phyloP scores from a whole-genome alignment of 2,888 invertebrate species.

The Sisyra nigra region DNA sequence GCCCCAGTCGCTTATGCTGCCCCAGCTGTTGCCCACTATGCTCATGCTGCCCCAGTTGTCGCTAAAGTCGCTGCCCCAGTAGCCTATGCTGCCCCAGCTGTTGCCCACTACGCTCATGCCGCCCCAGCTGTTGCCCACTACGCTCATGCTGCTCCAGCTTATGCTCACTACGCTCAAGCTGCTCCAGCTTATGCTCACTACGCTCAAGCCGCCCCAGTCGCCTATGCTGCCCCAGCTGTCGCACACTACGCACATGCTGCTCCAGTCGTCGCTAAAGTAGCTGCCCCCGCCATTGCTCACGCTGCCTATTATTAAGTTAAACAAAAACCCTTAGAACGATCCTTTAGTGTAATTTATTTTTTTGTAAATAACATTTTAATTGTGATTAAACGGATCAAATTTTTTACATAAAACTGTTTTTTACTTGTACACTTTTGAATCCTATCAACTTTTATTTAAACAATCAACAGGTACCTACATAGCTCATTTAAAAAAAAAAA shows the following conservation, averaged over 20 bases:
- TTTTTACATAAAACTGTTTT: no score
- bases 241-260: background rate
- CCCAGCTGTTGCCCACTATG: slow-evolving; percentile 24
- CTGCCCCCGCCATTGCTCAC: slow-evolving; percentile 8
- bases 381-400: no score
- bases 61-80: slow-evolving; percentile 6
- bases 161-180: slow-evolving; percentile 24
- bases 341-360: background rate
- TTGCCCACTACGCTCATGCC: slow-evolving; percentile 8
- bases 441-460: no score
- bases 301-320: slow-evolving; percentile 4
- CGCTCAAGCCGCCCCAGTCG: slow-evolving; percentile 5
- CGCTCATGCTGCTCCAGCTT: background rate
- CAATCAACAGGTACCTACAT: no score
- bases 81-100: slow-evolving; percentile 7
- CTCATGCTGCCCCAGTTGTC: slow-evolving; percentile 22
- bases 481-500: no score
- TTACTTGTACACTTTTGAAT: no score
- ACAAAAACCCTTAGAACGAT: slow-evolving; percentile 7
- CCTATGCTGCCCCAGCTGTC: slow-evolving; percentile 9
- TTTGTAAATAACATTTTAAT: no score
- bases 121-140: slow-evolving; percentile 9
- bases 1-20: slow-evolving; percentile 21
- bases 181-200: slow-evolving; percentile 12
- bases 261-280: slow-evolving; percentile 2